Evolutionary conservation across 1,140 invertebrate genomes (phyloP).

Genomic region (Drosophila azteca): DNA sequence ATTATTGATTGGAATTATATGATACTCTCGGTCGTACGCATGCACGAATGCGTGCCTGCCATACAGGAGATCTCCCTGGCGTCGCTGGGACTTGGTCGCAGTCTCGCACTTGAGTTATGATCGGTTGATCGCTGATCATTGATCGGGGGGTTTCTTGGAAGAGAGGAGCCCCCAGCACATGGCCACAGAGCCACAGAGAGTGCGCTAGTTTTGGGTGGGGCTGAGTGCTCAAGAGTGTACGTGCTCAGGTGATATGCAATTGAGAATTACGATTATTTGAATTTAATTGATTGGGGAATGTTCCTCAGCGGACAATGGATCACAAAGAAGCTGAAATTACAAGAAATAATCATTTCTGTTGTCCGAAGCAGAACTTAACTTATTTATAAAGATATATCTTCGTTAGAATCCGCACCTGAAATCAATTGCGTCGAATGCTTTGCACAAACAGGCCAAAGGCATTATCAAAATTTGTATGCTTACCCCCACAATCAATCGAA

Average conservation of each 20-base stretch:
- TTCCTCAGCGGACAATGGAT: constrained; percentile 28
- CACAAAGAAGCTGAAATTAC: constrained; percentile 15
- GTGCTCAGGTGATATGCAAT: constrained; percentile 53
- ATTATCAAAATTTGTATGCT: constrained; percentile 62
- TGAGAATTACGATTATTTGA: constrained; percentile 67
- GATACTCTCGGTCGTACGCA: constrained; percentile 56
- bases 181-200: background rate
- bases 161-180: background rate
- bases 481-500: constrained; percentile 49
- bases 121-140: constrained; percentile 12
- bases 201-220: constrained; percentile 36
- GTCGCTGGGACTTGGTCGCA: constrained; percentile 6
- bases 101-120: constrained; percentile 54
- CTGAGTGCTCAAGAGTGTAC: constrained; percentile 27
- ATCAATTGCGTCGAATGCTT: constrained; percentile 9
- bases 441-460: constrained; percentile 24
- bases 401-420: constrained; percentile 20
- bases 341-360: constrained; percentile 9
- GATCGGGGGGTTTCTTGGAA: constrained; percentile 9
- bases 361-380: too few relatives aligned
- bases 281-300: constrained; percentile 58
- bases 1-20: constrained; percentile 81
- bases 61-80: constrained; percentile 40
- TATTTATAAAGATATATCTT: too few relatives aligned
- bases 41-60: constrained; percentile 77